Conservation (phyloP, 2,797 vertebrate species). For the Cyclura pinguis region DNA sequence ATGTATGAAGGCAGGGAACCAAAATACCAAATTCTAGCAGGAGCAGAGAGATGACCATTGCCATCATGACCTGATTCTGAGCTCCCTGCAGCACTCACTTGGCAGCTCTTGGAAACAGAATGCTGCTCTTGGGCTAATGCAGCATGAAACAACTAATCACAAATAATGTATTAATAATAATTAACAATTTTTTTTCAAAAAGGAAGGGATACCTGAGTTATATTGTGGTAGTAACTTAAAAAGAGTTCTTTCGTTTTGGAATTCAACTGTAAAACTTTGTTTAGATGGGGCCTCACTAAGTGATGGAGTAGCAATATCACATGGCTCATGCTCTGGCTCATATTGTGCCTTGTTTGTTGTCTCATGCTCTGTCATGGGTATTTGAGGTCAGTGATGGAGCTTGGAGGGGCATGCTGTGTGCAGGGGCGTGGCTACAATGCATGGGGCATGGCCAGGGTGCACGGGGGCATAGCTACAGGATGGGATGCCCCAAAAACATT, state of each 20-base stretch:
- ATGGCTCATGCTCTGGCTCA: too few species aligned
- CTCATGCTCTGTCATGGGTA: too few species aligned
- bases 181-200: too few species aligned
- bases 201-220: not conserved
- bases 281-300: too few species aligned
- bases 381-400: too few species aligned
- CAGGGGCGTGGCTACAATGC: too few species aligned
- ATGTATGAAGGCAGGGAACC: not conserved
- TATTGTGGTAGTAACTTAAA: not conserved
- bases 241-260: not conserved
- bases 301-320: too few species aligned
- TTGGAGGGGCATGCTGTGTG: too few species aligned
- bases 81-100: not conserved
- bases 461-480: too few species aligned
- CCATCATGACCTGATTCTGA: not conserved
- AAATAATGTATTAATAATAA: not conserved
- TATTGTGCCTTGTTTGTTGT: too few species aligned
- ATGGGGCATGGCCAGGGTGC: too few species aligned
- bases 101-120: not conserved
- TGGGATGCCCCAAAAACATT: too few species aligned
- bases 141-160: not conserved
- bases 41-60: not conserved
- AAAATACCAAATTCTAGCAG: not conserved
- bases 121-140: not conserved
- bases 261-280: not conserved